Evolutionary conservation across 30 jellyfish, hydroid and myxozoan species (phyloP).

Genomic region (Aurelia coerulea): DNA sequence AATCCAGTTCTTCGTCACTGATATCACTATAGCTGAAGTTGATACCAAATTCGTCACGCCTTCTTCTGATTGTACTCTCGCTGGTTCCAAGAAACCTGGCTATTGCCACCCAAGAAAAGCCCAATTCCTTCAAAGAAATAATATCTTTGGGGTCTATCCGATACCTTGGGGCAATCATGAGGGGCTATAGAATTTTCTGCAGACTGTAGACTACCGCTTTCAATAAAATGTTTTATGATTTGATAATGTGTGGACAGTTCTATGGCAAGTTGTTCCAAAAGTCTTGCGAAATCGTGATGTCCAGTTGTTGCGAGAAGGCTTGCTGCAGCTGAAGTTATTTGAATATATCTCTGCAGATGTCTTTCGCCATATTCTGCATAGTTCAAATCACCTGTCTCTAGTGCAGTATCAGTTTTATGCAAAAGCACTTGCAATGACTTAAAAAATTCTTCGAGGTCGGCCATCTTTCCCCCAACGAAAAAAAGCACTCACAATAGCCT

Average conservation of each 20-base stretch:
- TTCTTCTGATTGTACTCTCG: constrained; percentile 15
- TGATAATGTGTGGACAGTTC: too few relatives aligned
- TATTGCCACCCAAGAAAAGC: constrained; percentile 4
- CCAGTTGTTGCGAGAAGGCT: constrained; percentile 1
- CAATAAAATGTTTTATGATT: too few relatives aligned
- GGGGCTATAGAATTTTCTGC: background rate
- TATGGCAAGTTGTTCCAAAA: too few relatives aligned
- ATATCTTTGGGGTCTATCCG: background rate
- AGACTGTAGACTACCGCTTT: too few relatives aligned
- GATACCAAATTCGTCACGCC: constrained; percentile 4
- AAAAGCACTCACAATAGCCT: too few relatives aligned
- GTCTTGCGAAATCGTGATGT: too few relatives aligned
- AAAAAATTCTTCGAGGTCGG: constrained; percentile 1
- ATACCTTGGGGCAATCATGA: too few relatives aligned
- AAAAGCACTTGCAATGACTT: background rate
- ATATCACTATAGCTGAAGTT: constrained; percentile 9
- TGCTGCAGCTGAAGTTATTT: background rate
- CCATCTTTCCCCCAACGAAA: background rate
- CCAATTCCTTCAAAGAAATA: background rate
- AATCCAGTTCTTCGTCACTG: constrained; percentile 17
- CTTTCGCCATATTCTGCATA: constrained; percentile 2
- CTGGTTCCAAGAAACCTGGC: constrained; percentile 18
- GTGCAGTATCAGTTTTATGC: background rate
- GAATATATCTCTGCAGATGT: background rate
- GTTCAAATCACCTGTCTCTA: constrained; percentile 2